phyloP scores from a whole-genome alignment of 2,888 invertebrate genomes.

The Eilema caniola region DNA sequence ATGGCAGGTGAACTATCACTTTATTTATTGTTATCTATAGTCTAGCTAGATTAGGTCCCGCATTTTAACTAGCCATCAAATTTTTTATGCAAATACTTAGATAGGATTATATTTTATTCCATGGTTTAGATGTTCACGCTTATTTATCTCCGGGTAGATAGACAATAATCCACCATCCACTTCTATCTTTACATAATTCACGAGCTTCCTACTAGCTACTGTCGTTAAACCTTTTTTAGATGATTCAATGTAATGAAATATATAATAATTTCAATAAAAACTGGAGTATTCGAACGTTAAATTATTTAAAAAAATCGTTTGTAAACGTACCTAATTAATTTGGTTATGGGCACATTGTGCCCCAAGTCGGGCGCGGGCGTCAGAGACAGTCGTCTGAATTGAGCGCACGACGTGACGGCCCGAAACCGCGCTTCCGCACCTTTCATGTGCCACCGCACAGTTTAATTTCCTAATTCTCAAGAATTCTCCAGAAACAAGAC shows the following conservation, averaged over 20 bases:
- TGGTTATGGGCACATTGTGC: constrained; percentile 46
- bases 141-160: too few species aligned
- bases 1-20: neutral
- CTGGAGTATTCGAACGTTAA: neutral
- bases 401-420: constrained; percentile 37
- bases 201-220: too few species aligned
- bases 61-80: neutral
- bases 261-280: too few species aligned
- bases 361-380: constrained; percentile 43
- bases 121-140: too few species aligned
- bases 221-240: too few species aligned
- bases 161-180: too few species aligned
- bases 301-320: constrained; percentile 11
- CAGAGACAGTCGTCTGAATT: constrained; percentile 54
- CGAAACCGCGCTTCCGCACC: constrained; percentile 70
- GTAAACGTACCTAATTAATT: constrained; percentile 52
- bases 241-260: too few species aligned
- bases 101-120: too few species aligned
- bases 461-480: constrained; percentile 85
- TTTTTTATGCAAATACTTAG: too few species aligned
- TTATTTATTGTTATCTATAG: neutral
- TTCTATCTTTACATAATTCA: neutral
- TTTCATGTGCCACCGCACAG: constrained; percentile 74
- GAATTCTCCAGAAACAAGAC: constrained; percentile 75
- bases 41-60: neutral